These are phyloP conservation scores for Nephila pilipes DNA, from an alignment of 1,140 invertebrate species.

Conservation along the genomic window DNA sequence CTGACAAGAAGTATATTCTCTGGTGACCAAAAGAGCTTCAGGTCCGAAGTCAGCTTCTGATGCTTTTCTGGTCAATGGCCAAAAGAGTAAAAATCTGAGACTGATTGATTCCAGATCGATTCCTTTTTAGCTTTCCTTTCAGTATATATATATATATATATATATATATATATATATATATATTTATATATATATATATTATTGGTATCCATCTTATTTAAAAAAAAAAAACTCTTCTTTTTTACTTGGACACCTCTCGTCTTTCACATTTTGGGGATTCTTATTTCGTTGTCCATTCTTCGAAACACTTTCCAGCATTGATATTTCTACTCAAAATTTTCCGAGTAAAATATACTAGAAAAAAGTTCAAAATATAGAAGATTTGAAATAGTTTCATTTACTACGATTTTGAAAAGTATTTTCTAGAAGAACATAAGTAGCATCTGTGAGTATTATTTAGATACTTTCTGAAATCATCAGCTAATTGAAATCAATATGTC, in stretches of 20 bases:
- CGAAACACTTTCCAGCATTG: neutral
- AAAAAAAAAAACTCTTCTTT: neutral
- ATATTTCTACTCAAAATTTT: slow-evolving; percentile 8
- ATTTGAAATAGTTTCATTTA: too few species aligned
- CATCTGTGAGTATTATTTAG: too few species aligned
- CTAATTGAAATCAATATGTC: too few species aligned
- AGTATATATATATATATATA: slow-evolving; percentile 14
- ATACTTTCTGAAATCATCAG: too few species aligned
- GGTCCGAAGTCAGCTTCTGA: slow-evolving; percentile 49
- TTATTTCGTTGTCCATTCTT: slow-evolving; percentile 60
- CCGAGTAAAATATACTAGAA: slow-evolving; percentile 6
- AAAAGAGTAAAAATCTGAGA: slow-evolving; percentile 51
- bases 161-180: slow-evolving; percentile 49
- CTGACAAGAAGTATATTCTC: slow-evolving; percentile 47
- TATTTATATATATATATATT: slow-evolving; percentile 26
- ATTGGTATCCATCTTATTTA: slow-evolving; percentile 21
- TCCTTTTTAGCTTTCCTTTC: slow-evolving; percentile 40
- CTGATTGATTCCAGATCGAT: slow-evolving; percentile 61
- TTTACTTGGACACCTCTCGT: neutral
- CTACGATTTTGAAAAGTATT: too few species aligned
- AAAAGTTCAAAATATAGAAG: neutral
- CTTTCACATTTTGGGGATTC: slow-evolving; percentile 47
- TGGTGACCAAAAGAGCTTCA: slow-evolving; percentile 43
- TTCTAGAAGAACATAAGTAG: too few species aligned
- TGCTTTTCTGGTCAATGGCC: slow-evolving; percentile 54